Conservation (phyloP, 2,888 invertebrate genomes). For the Silvanus unidentatus region DNA sequence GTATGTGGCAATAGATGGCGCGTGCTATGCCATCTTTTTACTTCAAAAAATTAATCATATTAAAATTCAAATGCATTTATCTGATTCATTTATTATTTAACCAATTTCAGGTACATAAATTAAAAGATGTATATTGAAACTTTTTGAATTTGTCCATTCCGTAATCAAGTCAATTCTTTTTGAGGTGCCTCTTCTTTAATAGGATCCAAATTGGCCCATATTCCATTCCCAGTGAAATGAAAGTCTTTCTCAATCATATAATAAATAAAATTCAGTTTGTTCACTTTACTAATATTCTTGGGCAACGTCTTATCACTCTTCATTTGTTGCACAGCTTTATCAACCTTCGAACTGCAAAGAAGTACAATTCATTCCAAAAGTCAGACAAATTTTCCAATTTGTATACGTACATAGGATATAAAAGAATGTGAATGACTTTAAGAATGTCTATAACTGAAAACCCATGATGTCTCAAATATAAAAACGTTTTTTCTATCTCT, state of each 20-base stretch:
- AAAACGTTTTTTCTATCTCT: constrained; percentile 55
- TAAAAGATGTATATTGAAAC: no score
- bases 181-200: no score
- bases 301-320: constrained; percentile 19
- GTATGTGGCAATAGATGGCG: no score
- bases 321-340: constrained; percentile 27
- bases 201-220: constrained; percentile 49
- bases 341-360: constrained; percentile 36
- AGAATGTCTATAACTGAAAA: constrained; percentile 54
- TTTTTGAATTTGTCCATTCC: no score
- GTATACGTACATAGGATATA: constrained; percentile 61
- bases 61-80: no score
- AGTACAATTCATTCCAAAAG: constrained; percentile 13
- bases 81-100: no score
- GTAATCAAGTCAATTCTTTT: no score
- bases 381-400: neutral
- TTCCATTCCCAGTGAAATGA: constrained; percentile 70
- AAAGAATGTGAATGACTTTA: constrained; percentile 56
- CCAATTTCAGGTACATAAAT: no score
- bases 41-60: no score
- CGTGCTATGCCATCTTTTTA: no score
- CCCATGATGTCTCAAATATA: constrained; percentile 48
- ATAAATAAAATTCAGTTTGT: constrained; percentile 59
- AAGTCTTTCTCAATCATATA: constrained; percentile 68
- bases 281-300: constrained; percentile 34